Percentiles rank a stretch among this genome's conserved stretches.
Conservation (phyloP, 2,888 invertebrate species). For the Parochlus steinenii region DNA sequence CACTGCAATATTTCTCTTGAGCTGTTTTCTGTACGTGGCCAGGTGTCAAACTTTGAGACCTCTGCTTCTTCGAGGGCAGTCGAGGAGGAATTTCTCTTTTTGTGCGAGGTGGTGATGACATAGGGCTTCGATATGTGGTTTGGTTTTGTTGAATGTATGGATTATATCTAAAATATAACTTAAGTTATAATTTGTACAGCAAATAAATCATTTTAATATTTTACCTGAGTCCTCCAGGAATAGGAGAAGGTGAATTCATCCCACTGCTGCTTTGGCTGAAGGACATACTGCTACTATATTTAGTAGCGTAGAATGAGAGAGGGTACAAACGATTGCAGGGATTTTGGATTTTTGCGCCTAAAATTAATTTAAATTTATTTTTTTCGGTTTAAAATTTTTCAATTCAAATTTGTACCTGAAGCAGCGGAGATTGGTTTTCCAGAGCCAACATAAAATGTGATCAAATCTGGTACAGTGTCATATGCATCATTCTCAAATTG, state of each 20-base stretch:
- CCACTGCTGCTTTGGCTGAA: conserved; percentile 8
- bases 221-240: conserved; percentile 13
- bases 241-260: conserved; percentile 6
- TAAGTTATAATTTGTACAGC: conserved; percentile 15
- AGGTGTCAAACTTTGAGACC: conserved; percentile 66
- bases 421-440: conserved; percentile 67
- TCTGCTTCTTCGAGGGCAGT: conserved; percentile 44
- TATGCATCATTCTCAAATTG: conserved; percentile 90
- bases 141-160: conserved; percentile 20
- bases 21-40: conserved; percentile 25
- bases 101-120: conserved; percentile 38
- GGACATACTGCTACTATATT: conserved; percentile 30
- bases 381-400: neutral
- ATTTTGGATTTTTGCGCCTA: conserved; percentile 71
- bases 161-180: conserved; percentile 19
- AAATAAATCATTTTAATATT: too few relatives aligned
- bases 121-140: conserved; percentile 31
- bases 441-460: conserved; percentile 84
- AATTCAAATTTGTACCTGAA: conserved; percentile 27
- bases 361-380: conserved; percentile 23
- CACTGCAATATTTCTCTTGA: conserved; percentile 49
- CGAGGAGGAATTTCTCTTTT: conserved; percentile 33
- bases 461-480: conserved; percentile 82
- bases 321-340: conserved; percentile 73
- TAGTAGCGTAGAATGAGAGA: conserved; percentile 51